These are phyloP conservation scores for Melinopterus prodromus DNA, from an alignment of 2,888 invertebrate genomes.

Conservation along the genomic window DNA sequence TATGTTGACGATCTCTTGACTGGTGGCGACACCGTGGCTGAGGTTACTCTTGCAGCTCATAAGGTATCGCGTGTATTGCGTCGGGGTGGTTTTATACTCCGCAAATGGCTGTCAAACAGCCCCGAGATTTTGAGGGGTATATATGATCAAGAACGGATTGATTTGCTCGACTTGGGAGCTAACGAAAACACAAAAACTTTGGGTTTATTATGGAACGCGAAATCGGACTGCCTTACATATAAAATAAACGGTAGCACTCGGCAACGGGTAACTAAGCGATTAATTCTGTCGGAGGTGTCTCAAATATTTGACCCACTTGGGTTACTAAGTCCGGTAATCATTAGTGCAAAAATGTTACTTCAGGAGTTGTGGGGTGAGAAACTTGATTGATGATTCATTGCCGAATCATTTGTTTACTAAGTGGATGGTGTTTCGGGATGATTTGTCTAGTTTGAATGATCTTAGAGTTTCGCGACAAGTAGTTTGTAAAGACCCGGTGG, in stretches of 20 bases:
- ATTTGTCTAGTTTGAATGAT: no score
- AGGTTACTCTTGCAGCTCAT: not conserved
- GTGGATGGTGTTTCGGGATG: no score
- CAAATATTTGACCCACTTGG: slow-evolving; percentile 44
- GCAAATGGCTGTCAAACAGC: slow-evolving; percentile 45
- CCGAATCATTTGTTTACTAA: no score
- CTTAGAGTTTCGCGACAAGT: no score
- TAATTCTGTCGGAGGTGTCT: slow-evolving; percentile 36
- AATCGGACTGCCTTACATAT: slow-evolving; percentile 32
- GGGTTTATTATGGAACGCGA: slow-evolving; percentile 31
- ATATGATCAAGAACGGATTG: no score
- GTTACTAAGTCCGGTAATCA: slow-evolving; percentile 42
- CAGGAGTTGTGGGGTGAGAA: slow-evolving; percentile 44
- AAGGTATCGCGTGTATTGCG: no score
- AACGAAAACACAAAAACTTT: slow-evolving; percentile 28
- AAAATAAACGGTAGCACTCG: not conserved
- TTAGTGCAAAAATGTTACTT: slow-evolving; percentile 45
- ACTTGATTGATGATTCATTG: slow-evolving; percentile 42
- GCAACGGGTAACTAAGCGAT: slow-evolving; percentile 18
- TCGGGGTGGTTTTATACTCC: slow-evolving; percentile 38
- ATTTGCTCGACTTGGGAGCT: not conserved
- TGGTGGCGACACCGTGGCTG: not conserved
- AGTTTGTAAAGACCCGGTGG: no score
- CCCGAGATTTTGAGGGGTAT: not conserved
- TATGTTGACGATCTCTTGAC: not conserved